Percentiles rank a stretch among this genome's conserved stretches.
Evolutionary conservation across 1,140 invertebrate species (phyloP).

Genomic region (Asbolus verrucosus): DNA sequence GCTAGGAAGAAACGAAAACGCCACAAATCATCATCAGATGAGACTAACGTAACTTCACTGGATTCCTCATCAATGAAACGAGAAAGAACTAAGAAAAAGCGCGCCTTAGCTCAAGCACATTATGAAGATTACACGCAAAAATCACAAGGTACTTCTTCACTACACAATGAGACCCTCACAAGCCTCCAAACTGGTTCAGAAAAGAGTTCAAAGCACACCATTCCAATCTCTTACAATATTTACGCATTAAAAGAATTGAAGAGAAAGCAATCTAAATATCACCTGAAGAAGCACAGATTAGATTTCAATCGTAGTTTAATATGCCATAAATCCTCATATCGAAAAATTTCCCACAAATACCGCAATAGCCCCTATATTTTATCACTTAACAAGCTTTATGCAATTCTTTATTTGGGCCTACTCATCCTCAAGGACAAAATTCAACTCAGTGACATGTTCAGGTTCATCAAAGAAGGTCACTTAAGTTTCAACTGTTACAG

Average conservation of each 20-base stretch:
- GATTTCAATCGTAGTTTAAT: conserved; percentile 53
- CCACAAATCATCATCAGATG: conserved; percentile 37
- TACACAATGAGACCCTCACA: conserved; percentile 63
- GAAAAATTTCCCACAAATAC: conserved; percentile 61
- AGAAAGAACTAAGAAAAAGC: conserved; percentile 62
- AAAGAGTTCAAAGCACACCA: conserved; percentile 46
- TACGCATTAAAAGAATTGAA: conserved; percentile 61
- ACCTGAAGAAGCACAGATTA: conserved; percentile 60
- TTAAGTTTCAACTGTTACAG: conserved; percentile 69
- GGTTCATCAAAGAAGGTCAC: conserved; percentile 72
- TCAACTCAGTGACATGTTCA: conserved; percentile 71
- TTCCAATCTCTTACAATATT: conserved; percentile 63
- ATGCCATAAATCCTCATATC: conserved; percentile 61
- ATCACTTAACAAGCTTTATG: conserved; percentile 66
- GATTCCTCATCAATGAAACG: conserved; percentile 52
- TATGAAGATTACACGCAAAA: conserved; percentile 64
- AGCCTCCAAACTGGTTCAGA: conserved; percentile 60
- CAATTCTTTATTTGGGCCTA: conserved; percentile 69
- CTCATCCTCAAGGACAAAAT: conserved; percentile 70
- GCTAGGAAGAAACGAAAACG: conserved; percentile 56
- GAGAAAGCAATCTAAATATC: conserved; percentile 56
- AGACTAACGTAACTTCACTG: conserved; percentile 48
- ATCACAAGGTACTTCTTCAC: conserved; percentile 60
- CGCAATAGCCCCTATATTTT: conserved; percentile 63
- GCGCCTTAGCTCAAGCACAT: conserved; percentile 60